Base-by-base conservation (phyloP, 2,888 invertebrate genomes). In the Rhopalosiphum nymphaeae region DNA sequence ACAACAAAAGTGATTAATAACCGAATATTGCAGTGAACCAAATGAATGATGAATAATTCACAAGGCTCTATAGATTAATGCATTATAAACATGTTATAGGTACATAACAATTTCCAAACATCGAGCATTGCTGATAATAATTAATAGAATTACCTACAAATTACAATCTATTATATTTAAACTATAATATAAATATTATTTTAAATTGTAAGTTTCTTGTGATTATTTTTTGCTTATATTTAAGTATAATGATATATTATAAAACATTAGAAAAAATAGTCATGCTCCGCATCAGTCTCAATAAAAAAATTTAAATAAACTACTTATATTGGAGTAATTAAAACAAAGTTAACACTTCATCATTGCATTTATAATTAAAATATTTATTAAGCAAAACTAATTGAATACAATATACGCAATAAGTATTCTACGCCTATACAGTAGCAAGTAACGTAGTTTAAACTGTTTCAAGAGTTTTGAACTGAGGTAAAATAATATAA, bases 1-100 rank as follows among this genome's bases (percentile, higher is more conserved):
- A 67, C n/a, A 67, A n/a, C 67, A 16, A n/a, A 67, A 67, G n/a
- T n/a, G 67, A 67, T 67, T 67, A n/a, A 67, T n/a, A 67, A n/a
- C 16, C 16, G n/a, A 67, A 67, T 67, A 67, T 67, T 67, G 67
- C n/a, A 16, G 67, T n/a, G 16, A 67, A 67, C n/a, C 67, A 67
- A n/a, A 67, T 5, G n/a, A n/a, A 67, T n/a, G 4, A 67, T 67
- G n/a, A 67, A 67, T n/a, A n/a, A 67, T 67, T 67, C 16, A n/a
- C n/a, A n/a, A 67, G n/a, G n/a, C 67, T 67, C 5, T n/a, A n/a
- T n/a, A 67, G 67, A 2, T 67, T 67, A 67, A 67, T n/a, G n/a
- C n/a, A 67, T 57, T 57, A 26, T 57, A 10, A 26, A 57, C 67
- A n/a, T 29, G 29, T 61, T 7, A 29, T 13, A 61, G 29, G 61